Evolutionary conservation across 2,797 vertebrate species (phyloP).

Genomic region (Arnoldichthys spilopterus): DNA sequence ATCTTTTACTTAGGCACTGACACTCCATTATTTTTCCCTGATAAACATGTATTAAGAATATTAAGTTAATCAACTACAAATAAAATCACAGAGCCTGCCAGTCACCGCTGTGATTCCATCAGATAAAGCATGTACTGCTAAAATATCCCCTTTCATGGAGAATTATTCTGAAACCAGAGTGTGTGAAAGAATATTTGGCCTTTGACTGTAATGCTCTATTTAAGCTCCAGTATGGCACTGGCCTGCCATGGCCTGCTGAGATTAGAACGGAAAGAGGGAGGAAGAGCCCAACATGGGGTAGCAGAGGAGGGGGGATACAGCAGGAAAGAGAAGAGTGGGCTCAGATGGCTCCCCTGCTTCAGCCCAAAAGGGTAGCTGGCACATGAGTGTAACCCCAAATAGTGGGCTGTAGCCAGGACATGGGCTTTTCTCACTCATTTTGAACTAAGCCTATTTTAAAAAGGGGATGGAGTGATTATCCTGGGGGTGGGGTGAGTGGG

Average conservation of each 20-base stretch:
- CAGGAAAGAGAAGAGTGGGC: slow-evolving; percentile 31
- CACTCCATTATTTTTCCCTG: neutral
- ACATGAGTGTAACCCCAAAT: slow-evolving; percentile 48
- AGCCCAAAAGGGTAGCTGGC: slow-evolving; percentile 53
- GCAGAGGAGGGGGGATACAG: slow-evolving; percentile 32
- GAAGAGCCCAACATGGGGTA: slow-evolving; percentile 44
- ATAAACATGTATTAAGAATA: neutral
- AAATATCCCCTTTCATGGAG: slow-evolving; percentile 6
- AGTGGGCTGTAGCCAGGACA: slow-evolving; percentile 49
- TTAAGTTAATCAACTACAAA: slow-evolving; percentile 25
- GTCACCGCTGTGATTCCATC: slow-evolving; percentile 10
- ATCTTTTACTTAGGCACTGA: neutral
- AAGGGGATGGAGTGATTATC: slow-evolving; percentile 55
- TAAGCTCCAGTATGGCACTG: slow-evolving; percentile 39
- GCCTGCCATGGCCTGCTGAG: slow-evolving; percentile 44
- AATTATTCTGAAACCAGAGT: slow-evolving; percentile 28
- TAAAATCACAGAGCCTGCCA: slow-evolving; percentile 7
- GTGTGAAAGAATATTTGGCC: slow-evolving; percentile 41
- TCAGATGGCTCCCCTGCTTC: slow-evolving; percentile 43
- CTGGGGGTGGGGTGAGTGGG: slow-evolving; percentile 9
- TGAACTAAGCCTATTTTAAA: slow-evolving; percentile 60
- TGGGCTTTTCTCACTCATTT: slow-evolving; percentile 53
- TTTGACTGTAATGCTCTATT: slow-evolving; percentile 39
- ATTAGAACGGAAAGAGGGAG: slow-evolving; percentile 52
- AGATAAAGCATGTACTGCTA: neutral